Conservation (phyloP, 2,113 vertebrate genomes). For the Semnornis frantzii region DNA sequence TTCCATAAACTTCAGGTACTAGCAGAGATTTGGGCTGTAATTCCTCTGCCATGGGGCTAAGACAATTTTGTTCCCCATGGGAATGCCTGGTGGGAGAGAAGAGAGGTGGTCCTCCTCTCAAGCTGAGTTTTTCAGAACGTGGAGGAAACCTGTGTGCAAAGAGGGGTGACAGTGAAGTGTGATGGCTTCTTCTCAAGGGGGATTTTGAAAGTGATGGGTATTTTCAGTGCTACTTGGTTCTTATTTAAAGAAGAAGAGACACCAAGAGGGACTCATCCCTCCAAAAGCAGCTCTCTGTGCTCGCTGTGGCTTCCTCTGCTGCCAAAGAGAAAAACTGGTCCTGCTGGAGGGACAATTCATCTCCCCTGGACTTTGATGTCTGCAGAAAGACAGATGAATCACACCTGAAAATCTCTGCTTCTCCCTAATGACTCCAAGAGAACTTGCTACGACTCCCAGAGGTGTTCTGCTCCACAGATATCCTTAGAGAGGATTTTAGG, state of each 20-base stretch:
- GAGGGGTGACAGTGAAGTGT: not conserved
- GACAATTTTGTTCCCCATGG: not conserved
- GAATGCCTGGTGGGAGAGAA: not conserved
- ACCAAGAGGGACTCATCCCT: not conserved
- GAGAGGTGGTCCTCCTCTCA: not conserved
- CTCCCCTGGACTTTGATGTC: slow-evolving; percentile 16
- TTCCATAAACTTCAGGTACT: not conserved
- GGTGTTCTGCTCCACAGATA: not conserved
- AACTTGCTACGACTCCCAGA: not conserved
- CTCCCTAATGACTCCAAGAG: not conserved
- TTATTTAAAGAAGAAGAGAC: not conserved
- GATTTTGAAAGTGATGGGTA: not conserved
- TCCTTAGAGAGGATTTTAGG: not conserved
- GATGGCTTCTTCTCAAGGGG: not conserved
- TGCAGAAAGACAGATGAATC: slow-evolving; percentile 12
- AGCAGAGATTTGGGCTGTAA: not conserved
- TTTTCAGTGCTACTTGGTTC: not conserved
- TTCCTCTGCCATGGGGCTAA: not conserved
- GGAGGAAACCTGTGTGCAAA: not conserved
- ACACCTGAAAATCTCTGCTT: not conserved
- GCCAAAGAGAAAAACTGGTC: not conserved
- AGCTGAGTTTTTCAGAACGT: not conserved
- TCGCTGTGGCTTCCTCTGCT: not conserved
- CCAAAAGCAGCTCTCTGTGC: not conserved
- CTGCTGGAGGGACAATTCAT: slow-evolving; percentile 1